Conservation (phyloP, 2,797 vertebrate species). For the Macroramphosus scolopax region DNA sequence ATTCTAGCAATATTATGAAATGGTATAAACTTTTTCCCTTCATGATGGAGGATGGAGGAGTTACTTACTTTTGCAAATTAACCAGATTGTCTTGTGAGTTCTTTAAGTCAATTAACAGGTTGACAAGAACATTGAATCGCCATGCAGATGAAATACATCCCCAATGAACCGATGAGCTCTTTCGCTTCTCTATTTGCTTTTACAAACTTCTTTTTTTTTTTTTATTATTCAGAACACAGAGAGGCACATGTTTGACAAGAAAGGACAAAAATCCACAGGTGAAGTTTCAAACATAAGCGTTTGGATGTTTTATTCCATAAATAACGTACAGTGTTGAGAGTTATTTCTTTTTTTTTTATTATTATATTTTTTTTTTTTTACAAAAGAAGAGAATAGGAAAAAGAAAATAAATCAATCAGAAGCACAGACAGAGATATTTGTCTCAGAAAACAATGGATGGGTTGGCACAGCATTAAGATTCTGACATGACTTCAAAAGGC, state of each 20-base stretch:
- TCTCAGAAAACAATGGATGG: slow-evolving; percentile 66
- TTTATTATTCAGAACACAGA: slow-evolving; percentile 41
- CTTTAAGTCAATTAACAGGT: no score
- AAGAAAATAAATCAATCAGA: slow-evolving; percentile 56
- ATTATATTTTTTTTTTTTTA: no score
- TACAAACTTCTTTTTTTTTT: slow-evolving; percentile 2
- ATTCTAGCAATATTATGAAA: not conserved
- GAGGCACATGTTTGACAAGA: slow-evolving; percentile 57
- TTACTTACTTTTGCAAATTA: no score
- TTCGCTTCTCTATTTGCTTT: not conserved
- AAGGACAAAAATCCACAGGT: slow-evolving; percentile 77
- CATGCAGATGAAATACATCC: not conserved
- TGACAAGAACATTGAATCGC: slow-evolving; percentile 11
- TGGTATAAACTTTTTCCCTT: not conserved
- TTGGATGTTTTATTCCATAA: slow-evolving; percentile 81
- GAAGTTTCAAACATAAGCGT: slow-evolving; percentile 75
- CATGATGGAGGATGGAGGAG: no score
- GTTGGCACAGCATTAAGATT: slow-evolving; percentile 64
- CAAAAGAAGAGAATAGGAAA: slow-evolving; percentile 66
- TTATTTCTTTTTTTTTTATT: no score
- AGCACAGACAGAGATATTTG: slow-evolving; percentile 71
- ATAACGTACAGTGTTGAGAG: slow-evolving; percentile 70
- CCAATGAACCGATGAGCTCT: slow-evolving; percentile 4
- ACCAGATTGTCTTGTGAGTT: no score
- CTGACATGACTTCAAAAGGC: slow-evolving; percentile 65